Evolutionary conservation across 1,140 invertebrate species (phyloP), one percentile per base, ranked within the genome.

Genomic region (Drosophila sp.): DNA sequence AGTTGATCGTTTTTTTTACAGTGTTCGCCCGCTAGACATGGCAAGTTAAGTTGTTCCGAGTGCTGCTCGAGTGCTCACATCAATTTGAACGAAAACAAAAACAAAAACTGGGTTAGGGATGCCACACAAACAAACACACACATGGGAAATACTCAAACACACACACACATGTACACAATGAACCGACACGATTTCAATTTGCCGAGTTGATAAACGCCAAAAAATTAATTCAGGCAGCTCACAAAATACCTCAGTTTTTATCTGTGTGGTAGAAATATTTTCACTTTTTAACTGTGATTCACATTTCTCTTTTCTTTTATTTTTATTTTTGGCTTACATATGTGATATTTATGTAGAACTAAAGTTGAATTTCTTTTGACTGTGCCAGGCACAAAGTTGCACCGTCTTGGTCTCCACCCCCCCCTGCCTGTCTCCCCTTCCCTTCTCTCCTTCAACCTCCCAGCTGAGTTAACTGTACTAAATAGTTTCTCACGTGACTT

Each of bases 401-500:
- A 81, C 81, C 59, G 53, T 56, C 63, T 18, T 38, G 43, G 38
- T 56, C 45, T 56, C 13, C 46, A 36, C 3, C 36, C 36, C 8
- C 38, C 8, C 27, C 9, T 27, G n/a, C n/a, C 21, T 8, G 27
- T 27, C 25, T 29, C 43, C 14, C 16, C 45, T n/a, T 8, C 14
- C 14, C 4, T 2, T 9, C 25, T 4, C 40, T n/a, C 6, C 27
- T 13, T 46, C 40, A 32, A 54, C 71, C 18, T 21, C 18, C 38
- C 50, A 34, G 56, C 51, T 51, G 69, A 67, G 38, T 74, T 82
- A 87, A 78, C 86, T 76, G 82, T 79, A 87, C 83, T 87, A 87
- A 87, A 87, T 87, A 89, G 83, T 87, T 87, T 87, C 83, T 87
- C 83, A 87, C 83, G 83, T 87, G 83, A 87, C 83, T 87, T 89